These are phyloP conservation scores for Sardinella longiceps DNA, from an alignment of 2,797 vertebrate genomes.

Conservation along the genomic window DNA sequence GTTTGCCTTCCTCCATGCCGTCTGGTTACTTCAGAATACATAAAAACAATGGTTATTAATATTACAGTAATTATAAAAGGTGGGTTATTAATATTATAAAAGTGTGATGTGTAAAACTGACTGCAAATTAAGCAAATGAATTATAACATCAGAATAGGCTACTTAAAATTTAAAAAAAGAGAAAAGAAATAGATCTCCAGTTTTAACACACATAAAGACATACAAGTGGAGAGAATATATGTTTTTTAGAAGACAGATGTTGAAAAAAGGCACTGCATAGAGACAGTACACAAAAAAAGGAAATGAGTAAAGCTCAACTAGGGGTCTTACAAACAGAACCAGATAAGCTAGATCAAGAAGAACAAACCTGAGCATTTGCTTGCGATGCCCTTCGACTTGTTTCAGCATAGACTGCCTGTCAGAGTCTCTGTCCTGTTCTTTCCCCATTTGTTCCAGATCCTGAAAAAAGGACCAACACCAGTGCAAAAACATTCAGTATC, in stretches of 20 bases:
- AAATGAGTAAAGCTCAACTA: background rate
- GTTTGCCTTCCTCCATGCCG: slow-evolving; percentile 95
- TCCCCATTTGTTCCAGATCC: slow-evolving; percentile 92
- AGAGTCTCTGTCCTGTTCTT: slow-evolving; percentile 93
- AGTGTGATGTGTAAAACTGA: background rate
- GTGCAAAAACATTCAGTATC: background rate
- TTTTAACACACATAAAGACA: background rate
- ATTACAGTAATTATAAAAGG: background rate
- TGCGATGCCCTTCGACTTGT: slow-evolving; percentile 89
- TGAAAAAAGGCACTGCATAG: background rate
- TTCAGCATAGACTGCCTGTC: slow-evolving; percentile 83
- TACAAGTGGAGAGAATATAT: background rate
- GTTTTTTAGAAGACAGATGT: background rate
- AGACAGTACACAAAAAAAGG: background rate
- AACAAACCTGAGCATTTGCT: slow-evolving; percentile 91
- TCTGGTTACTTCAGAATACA: slow-evolving; percentile 84
- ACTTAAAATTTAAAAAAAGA: too few species aligned
- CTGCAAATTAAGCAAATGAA: background rate
- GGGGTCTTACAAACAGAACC: background rate
- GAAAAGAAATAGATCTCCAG: too few species aligned
- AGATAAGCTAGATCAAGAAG: background rate
- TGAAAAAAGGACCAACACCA: slow-evolving; percentile 53
- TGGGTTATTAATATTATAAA: too few species aligned
- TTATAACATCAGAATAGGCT: too few species aligned
- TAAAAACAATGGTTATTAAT: background rate